Evolutionary conservation across 2,797 vertebrate genomes (phyloP).

Genomic region (Lacerta bilineata): DNA sequence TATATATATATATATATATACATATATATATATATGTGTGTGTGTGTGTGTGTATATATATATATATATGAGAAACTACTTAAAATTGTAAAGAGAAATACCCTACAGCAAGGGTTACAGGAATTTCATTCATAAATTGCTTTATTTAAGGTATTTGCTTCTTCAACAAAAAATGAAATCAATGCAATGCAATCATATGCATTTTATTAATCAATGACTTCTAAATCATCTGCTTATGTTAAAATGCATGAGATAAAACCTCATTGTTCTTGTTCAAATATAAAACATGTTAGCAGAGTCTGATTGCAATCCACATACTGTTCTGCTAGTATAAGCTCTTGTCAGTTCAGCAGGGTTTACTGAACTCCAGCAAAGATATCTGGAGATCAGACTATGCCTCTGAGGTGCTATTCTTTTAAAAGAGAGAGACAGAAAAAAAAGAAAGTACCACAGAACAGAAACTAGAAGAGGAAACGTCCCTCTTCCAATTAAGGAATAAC

Average conservation of each 20-base stretch:
- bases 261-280: slow-evolving; percentile 41
- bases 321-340: slow-evolving; percentile 24
- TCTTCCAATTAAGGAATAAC: slow-evolving; percentile 36
- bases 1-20: neutral
- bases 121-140: slow-evolving; percentile 17
- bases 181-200: slow-evolving; percentile 32
- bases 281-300: slow-evolving; percentile 21
- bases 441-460: neutral
- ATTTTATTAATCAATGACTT: slow-evolving; percentile 42
- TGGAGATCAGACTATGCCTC: neutral
- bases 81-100: slow-evolving; percentile 23
- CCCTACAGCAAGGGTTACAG: neutral
- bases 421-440: neutral
- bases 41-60: too few species aligned
- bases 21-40: slow-evolving; percentile 21
- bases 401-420: neutral
- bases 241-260: slow-evolving; percentile 34
- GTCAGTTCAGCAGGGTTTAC: slow-evolving; percentile 11
- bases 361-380: slow-evolving; percentile 32
- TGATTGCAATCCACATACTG: slow-evolving; percentile 18
- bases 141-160: slow-evolving; percentile 17
- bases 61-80: neutral
- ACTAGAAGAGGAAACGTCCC: neutral
- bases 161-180: slow-evolving; percentile 33
- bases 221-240: slow-evolving; percentile 49